phyloP scores from a whole-genome alignment of 2,797 vertebrate species.

The Onychomys torridus region DNA sequence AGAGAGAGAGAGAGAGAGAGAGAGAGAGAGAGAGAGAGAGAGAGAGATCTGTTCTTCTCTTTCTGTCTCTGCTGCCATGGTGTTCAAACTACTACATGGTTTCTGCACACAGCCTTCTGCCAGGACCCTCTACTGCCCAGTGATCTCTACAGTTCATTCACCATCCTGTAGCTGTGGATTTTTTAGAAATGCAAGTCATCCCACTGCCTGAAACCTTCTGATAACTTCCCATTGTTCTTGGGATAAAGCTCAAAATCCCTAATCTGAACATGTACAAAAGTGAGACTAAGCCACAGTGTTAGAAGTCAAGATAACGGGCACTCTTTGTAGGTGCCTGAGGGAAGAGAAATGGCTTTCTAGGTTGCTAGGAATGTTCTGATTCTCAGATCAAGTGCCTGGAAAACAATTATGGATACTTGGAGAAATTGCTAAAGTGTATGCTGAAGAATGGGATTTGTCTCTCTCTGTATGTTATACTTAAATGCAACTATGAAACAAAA shows the following conservation, averaged over 20 bases:
- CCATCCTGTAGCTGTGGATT: not conserved
- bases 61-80: not conserved
- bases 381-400: not conserved
- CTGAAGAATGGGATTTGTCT: not conserved
- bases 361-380: not conserved
- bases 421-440: not conserved
- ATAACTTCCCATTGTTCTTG: not conserved
- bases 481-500: constrained; percentile 52
- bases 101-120: not conserved
- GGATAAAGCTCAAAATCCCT: constrained; percentile 49
- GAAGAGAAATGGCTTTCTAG: not conserved
- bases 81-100: not conserved
- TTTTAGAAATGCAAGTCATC: constrained; percentile 19
- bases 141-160: not conserved
- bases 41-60: not conserved
- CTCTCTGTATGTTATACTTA: not conserved
- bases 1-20: too few relatives aligned
- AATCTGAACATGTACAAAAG: not conserved
- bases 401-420: not conserved
- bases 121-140: not conserved
- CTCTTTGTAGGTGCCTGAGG: too few relatives aligned
- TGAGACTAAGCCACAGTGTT: not conserved
- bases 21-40: too few relatives aligned
- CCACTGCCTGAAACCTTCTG: not conserved
- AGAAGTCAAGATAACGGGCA: not conserved